A percentile compares a stretch with the other conserved stretches of the same genome.
Conservation (phyloP, 2,888 invertebrate species). For the Hirudinaria manillensis region DNA sequence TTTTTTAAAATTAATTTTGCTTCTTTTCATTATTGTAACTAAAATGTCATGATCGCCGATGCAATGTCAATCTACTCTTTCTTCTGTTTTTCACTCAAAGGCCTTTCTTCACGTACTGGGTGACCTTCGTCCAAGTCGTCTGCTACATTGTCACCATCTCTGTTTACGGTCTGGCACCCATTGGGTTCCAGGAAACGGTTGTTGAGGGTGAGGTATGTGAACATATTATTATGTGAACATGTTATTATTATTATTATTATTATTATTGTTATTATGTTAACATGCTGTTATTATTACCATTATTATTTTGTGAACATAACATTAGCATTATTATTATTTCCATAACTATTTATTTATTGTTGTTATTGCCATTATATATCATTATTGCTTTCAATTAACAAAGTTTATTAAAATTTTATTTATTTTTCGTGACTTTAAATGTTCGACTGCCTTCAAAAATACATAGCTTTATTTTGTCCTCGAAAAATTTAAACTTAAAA, state of each 20-base stretch:
- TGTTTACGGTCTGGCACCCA: conserved; percentile 89
- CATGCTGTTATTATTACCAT: not conserved
- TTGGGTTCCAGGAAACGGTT: conserved; percentile 59
- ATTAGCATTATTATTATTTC: not conserved
- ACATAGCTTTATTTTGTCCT: no score
- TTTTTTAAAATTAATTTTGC: no score
- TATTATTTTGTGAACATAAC: no score
- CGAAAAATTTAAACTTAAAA: not conserved
- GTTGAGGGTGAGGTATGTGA: conserved; percentile 18
- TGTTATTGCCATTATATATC: not conserved
- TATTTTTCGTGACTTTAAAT: no score
- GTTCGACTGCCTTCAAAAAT: no score
- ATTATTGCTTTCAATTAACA: no score
- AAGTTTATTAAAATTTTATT: no score
- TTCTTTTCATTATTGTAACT: no score
- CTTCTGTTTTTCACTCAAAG: conserved; percentile 54
- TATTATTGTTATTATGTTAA: conserved; percentile 2
- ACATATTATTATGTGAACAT: not conserved
- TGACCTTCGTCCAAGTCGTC: conserved; percentile 88
- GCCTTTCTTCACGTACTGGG: conserved; percentile 98
- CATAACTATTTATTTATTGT: no score
- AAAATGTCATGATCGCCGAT: no score
- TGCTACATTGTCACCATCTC: conserved; percentile 80
- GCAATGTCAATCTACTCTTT: no score
- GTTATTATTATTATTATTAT: conserved; percentile 4